Percentiles rank a stretch among this genome's conserved stretches.
phyloP scores from a whole-genome alignment of 2,797 vertebrate genomes.

The Malacoraja senta region DNA sequence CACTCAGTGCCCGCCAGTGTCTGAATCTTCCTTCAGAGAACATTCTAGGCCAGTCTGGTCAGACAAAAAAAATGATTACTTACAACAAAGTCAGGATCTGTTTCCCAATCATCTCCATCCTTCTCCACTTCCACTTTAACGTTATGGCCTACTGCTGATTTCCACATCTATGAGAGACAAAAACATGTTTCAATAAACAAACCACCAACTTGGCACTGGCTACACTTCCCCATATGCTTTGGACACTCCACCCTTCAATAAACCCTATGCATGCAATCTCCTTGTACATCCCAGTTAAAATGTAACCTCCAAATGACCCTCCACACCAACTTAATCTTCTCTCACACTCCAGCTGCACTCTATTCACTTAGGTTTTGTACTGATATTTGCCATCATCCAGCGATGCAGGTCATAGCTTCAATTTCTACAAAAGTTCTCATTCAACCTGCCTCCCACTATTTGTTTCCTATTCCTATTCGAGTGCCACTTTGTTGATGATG shows the following conservation, averaged over 20 bases:
- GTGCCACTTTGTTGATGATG: neutral
- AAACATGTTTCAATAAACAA: neutral
- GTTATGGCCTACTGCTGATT: constrained; percentile 78
- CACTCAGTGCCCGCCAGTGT: neutral
- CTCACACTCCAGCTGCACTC: too few relatives aligned
- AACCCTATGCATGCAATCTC: neutral
- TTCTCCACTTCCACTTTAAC: constrained; percentile 67
- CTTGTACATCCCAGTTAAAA: neutral
- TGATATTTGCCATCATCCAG: too few relatives aligned
- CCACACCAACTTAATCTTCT: neutral
- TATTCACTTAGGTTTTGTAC: neutral
- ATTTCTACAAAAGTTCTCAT: neutral
- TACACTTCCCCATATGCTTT: too few relatives aligned
- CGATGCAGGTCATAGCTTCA: neutral
- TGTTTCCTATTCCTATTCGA: neutral
- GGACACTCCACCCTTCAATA: too few relatives aligned
- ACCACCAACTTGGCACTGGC: neutral
- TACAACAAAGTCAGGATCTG: constrained; percentile 90
- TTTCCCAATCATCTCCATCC: constrained; percentile 90
- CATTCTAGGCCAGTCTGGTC: neutral
- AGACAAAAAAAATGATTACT: constrained; percentile 44
- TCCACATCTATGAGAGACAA: constrained; percentile 79
- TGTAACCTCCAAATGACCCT: too few relatives aligned
- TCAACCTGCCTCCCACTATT: neutral
- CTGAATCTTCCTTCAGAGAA: neutral